Base-by-base conservation (phyloP, 1,140 invertebrate genomes). In the Lepidostoma basale region DNA sequence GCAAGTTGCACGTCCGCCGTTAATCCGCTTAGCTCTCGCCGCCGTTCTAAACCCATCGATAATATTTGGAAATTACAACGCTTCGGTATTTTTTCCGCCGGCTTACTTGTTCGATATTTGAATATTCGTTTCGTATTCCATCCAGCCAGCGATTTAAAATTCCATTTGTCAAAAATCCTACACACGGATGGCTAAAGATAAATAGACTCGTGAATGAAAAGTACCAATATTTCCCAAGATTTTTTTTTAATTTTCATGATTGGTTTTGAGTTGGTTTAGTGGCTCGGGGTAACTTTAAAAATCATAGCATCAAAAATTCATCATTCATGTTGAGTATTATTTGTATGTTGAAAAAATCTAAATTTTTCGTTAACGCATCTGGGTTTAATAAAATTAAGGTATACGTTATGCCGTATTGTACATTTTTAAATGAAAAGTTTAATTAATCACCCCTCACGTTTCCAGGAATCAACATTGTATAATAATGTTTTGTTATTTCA, bases 51-150 rank as follows among this genome's bases (percentile, higher is more conserved):
- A 60, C 65, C 64, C 56, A 49, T 68, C 66, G 70, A 72, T 72
- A 72, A 72, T 72, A 72, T 72, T 72, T 72, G 65, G 70, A 72
- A 72, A 72, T 72, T 72, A 68, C 65, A 67, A 64, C 42, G 58
- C 59, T 45, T 56, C 70, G 66, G 56, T 60, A 60, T 60, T 40
- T 60, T 60, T 60, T 60, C 56, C 56, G 56, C 56, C 56, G 39
- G 36, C 25, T 60, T 60, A 60, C 56, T 40, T 42, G 56, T 40
- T 60, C 56, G 56, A 60, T 60, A 42, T 59, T 59, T 40, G 54
- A 39, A 59, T 39, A 59, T 40, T 60, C 56, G 56, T 60, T 60
- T 60, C 56, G 56, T 40, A 42, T 44, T 60, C 56, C 56, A 23
- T 60, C 33, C 39, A 16, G 36, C 33, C 39, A 16, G 36, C 56